Evolutionary conservation across 2,888 invertebrate species (phyloP).

Genomic region (Caenorhabditis plicata): DNA sequence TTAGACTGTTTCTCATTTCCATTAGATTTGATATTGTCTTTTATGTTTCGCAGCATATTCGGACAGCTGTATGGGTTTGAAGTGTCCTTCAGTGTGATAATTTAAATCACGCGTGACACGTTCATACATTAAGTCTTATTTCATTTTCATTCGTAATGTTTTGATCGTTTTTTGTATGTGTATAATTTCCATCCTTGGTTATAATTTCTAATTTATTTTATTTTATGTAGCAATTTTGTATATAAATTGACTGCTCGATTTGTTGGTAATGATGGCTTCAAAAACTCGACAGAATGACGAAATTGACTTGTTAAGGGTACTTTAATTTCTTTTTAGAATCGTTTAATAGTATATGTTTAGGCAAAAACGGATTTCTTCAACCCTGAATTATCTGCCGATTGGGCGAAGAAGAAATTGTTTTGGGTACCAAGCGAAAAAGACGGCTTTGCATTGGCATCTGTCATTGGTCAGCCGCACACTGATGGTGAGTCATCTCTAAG

Average conservation of each 20-base stretch:
- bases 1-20: too few species aligned
- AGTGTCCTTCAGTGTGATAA: too few species aligned
- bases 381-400: slow-evolving; percentile 76
- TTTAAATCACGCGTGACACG: too few species aligned
- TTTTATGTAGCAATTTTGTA: slow-evolving; percentile 27
- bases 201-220: neutral
- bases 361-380: slow-evolving; percentile 28
- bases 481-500: too few species aligned
- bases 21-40: too few species aligned
- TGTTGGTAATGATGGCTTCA: slow-evolving; percentile 30
- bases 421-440: slow-evolving; percentile 94
- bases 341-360: neutral
- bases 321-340: neutral
- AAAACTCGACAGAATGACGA: slow-evolving; percentile 27
- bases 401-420: slow-evolving; percentile 95
- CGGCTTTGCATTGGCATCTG: slow-evolving; percentile 86
- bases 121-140: too few species aligned
- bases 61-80: too few species aligned
- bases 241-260: too few species aligned
- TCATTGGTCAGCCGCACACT: slow-evolving; percentile 86
- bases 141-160: too few species aligned
- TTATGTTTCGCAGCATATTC: too few species aligned
- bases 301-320: slow-evolving; percentile 20
- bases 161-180: too few species aligned
- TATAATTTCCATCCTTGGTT: too few species aligned